phyloP scores from a whole-genome alignment of 2,888 invertebrate genomes.

The Trilocha varians region DNA sequence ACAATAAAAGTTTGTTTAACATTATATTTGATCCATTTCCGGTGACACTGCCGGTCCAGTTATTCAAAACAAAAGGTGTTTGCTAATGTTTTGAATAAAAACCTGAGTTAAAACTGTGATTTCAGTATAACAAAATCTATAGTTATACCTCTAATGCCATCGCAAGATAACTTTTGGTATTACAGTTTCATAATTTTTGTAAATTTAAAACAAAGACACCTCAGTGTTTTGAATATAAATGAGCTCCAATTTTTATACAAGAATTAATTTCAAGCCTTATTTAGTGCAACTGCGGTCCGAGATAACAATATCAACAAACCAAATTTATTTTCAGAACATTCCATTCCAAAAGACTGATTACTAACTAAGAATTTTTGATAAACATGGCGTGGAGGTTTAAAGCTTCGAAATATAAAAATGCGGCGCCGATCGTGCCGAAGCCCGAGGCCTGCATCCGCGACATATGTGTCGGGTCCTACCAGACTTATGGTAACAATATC shows the following conservation, averaged over 20 bases:
- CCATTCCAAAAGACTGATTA: conserved; percentile 62
- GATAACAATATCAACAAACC: too few species aligned
- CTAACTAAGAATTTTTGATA: conserved; percentile 38
- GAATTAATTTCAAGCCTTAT: too few species aligned
- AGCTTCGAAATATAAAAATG: conserved; percentile 98
- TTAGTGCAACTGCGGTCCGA: too few species aligned
- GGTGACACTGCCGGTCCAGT: conserved; percentile 52
- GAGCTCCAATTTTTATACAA: too few species aligned
- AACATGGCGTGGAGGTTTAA: conserved; percentile 96
- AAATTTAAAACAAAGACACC: too few species aligned
- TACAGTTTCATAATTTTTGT: too few species aligned
- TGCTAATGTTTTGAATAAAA: conserved; percentile 17
- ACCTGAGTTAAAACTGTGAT: neutral
- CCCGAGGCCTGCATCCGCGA: conserved; percentile 93
- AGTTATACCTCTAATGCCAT: neutral
- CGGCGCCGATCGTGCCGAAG: conserved; percentile 95
- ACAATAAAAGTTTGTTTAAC: neutral
- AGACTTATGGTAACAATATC: conserved; percentile 96
- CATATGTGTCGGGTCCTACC: conserved; percentile 92
- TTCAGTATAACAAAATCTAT: neutral
- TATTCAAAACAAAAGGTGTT: conserved; percentile 67
- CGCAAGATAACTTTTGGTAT: neutral
- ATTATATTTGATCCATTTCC: conserved; percentile 39
- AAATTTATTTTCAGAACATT: conserved; percentile 50
- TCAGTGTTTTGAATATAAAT: too few species aligned